Conservation (phyloP, 2,113 vertebrate genomes). For the Arothron firmamentum region DNA sequence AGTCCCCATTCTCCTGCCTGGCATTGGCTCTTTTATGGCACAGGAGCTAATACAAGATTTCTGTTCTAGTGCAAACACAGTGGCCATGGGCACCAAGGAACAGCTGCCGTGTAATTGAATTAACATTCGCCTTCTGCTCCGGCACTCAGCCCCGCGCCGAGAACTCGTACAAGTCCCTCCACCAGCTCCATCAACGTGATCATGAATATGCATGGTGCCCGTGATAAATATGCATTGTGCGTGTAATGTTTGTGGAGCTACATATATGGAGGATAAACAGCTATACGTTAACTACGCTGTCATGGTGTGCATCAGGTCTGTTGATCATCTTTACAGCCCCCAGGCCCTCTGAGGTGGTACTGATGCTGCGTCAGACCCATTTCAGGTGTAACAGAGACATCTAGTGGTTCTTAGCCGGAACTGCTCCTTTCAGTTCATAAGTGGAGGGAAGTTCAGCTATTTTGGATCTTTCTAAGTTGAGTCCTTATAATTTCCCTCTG, state of each 20-base stretch:
- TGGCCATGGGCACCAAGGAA: slow-evolving; percentile 71
- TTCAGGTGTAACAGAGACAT: slow-evolving; percentile 57
- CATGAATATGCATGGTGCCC: slow-evolving; percentile 69
- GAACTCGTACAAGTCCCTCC: slow-evolving; percentile 65
- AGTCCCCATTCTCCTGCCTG: slow-evolving; percentile 56
- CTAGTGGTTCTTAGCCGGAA: slow-evolving; percentile 45
- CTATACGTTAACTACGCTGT: slow-evolving; percentile 42
- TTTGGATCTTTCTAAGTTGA: too few species aligned
- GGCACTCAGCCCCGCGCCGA: slow-evolving; percentile 62
- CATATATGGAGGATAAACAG: slow-evolving; percentile 54
- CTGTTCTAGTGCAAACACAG: slow-evolving; percentile 71
- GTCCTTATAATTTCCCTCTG: too few species aligned
- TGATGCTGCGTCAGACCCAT: slow-evolving; percentile 3
- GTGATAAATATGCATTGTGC: slow-evolving; percentile 53
- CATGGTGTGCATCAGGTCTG: slow-evolving; percentile 34
- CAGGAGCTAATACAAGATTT: slow-evolving; percentile 70
- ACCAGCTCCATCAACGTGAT: slow-evolving; percentile 66
- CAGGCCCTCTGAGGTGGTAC: slow-evolving; percentile 23
- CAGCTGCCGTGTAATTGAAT: slow-evolving; percentile 78
- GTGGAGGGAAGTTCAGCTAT: background rate
- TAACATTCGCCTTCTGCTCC: slow-evolving; percentile 75
- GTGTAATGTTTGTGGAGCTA: slow-evolving; percentile 59
- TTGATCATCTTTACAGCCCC: slow-evolving; percentile 38
- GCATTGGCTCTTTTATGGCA: slow-evolving; percentile 64
- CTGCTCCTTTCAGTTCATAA: background rate